Conservation (phyloP, 2,888 invertebrate genomes). For the Lobophora halterata region DNA sequence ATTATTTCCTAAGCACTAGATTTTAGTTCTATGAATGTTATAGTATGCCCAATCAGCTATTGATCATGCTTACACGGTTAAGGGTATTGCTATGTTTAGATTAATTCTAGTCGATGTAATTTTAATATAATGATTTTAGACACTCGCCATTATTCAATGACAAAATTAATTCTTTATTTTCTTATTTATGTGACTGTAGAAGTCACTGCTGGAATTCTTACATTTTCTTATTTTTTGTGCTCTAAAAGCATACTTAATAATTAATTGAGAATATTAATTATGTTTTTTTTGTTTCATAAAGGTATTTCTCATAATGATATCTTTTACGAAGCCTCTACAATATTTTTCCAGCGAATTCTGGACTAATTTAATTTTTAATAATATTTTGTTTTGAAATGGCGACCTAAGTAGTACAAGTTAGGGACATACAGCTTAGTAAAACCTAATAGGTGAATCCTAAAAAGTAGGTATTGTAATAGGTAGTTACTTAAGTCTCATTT, state of each 20-base stretch:
- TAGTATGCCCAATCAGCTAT: slow-evolving; percentile 57
- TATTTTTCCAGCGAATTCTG: no score
- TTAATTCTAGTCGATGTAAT: slow-evolving; percentile 80
- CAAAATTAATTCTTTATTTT: slow-evolving; percentile 4
- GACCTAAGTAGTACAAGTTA: slow-evolving; percentile 69
- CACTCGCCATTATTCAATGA: slow-evolving; percentile 55
- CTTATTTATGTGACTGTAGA: not conserved
- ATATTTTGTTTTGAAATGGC: no score
- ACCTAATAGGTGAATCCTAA: slow-evolving; percentile 61
- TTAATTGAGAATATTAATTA: no score
- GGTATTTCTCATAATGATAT: no score
- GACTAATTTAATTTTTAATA: no score
- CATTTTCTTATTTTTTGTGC: no score
- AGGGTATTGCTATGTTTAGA: slow-evolving; percentile 80
- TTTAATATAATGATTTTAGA: slow-evolving; percentile 71
- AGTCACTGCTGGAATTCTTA: no score
- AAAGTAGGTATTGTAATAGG: slow-evolving; percentile 45
- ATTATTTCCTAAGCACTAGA: slow-evolving; percentile 55
- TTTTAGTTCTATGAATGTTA: slow-evolving; percentile 54
- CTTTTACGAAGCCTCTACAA: no score
- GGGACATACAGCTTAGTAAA: slow-evolving; percentile 50
- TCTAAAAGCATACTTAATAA: no score
- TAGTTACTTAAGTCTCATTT: slow-evolving; percentile 55
- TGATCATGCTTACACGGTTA: slow-evolving; percentile 78
- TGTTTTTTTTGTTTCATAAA: no score